A percentile compares a stretch with the other conserved stretches of the same genome.
phyloP scores from a whole-genome alignment of 2,113 vertebrate species.

The Pangasianodon hypophthalmus region DNA sequence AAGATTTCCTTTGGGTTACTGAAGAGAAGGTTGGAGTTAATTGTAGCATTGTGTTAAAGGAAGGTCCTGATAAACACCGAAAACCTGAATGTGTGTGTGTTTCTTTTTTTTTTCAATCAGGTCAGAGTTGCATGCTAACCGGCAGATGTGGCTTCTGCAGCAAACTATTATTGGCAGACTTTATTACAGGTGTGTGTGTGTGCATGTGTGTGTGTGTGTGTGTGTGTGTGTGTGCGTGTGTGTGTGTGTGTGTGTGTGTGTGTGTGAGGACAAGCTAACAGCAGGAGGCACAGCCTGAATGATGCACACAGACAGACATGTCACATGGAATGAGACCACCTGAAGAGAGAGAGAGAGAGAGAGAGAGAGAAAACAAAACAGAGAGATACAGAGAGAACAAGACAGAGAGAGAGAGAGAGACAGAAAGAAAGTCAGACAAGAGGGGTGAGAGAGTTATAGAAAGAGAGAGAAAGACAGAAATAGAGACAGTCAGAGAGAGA shows the following conservation, averaged over 20 bases:
- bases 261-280: not conserved
- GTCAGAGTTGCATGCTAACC: not conserved
- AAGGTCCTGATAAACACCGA: not conserved
- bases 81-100: not conserved
- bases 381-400: not conserved
- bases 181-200: slow-evolving; percentile 7
- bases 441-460: not conserved
- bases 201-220: not conserved
- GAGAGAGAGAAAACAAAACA: not conserved
- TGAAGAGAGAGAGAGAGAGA: not conserved
- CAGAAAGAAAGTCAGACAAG: not conserved
- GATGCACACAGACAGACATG: slow-evolving; percentile 13
- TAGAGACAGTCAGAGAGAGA: not conserved
- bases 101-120: not conserved
- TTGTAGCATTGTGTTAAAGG: not conserved
- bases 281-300: not conserved
- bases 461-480: not conserved
- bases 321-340: slow-evolving; percentile 17
- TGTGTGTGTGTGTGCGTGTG: not conserved
- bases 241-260: not conserved
- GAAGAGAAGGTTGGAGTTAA: not conserved
- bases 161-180: not conserved
- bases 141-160: not conserved
- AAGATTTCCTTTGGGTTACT: not conserved
- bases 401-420: not conserved